Evolutionary conservation across 2,888 invertebrate species (phyloP).

Genomic region (Erynnis tages): DNA sequence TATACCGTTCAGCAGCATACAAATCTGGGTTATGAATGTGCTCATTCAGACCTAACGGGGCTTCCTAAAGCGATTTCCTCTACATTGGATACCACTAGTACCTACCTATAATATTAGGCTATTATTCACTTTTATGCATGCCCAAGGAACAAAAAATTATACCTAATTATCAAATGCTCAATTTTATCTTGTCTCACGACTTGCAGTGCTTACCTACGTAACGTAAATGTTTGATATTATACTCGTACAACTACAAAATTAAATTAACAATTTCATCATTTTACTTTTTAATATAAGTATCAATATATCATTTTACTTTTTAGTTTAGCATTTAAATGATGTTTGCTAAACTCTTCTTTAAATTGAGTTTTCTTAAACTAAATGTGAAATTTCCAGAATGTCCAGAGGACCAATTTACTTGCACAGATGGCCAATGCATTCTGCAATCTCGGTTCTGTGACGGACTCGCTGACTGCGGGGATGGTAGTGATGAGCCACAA

Average conservation of each 20-base stretch:
- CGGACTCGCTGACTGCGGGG: constrained; percentile 84
- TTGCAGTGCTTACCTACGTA: too few species aligned
- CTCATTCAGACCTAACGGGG: constrained; percentile 58
- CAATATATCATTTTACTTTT: too few species aligned
- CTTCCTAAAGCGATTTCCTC: constrained; percentile 34
- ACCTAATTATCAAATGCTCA: too few species aligned
- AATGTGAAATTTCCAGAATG: constrained; percentile 57
- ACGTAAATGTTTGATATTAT: too few species aligned
- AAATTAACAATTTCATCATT: too few species aligned
- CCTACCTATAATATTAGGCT: not conserved
- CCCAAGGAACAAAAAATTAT: too few species aligned
- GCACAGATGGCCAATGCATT: constrained; percentile 85
- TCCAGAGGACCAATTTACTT: constrained; percentile 74
- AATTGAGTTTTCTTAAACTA: not conserved
- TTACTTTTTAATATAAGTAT: too few species aligned
- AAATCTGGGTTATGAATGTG: constrained; percentile 61
- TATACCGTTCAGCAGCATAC: constrained; percentile 52
- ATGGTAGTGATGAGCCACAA: constrained; percentile 86
- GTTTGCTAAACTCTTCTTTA: not conserved
- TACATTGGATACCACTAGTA: not conserved
- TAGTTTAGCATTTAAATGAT: too few species aligned
- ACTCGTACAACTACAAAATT: too few species aligned
- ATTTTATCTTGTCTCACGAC: too few species aligned
- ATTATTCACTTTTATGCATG: not conserved
- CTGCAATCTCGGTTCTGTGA: constrained; percentile 85